phyloP scores from a whole-genome alignment of 1,140 invertebrate species.

The Drosophila orosa region DNA sequence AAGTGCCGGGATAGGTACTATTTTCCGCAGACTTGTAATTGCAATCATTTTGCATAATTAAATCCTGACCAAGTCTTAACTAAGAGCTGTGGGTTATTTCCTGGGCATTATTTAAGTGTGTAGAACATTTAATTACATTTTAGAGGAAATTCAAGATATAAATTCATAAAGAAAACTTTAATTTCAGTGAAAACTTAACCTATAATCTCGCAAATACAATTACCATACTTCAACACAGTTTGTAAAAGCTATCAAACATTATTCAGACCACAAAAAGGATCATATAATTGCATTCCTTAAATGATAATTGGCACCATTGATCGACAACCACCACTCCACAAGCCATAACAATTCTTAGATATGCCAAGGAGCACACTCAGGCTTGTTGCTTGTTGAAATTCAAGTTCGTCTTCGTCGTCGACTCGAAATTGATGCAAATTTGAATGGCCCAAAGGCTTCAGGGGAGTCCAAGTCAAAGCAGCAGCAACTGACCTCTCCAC shows the following conservation, averaged over 20 bases:
- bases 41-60: slow-evolving; percentile 12
- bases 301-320: slow-evolving; percentile 35
- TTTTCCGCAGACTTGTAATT: slow-evolving; percentile 1
- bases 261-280: slow-evolving; percentile 1
- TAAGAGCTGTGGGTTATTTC: background rate
- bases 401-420: slow-evolving; percentile 39
- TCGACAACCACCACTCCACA: slow-evolving; percentile 4
- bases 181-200: background rate
- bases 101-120: background rate
- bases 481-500: slow-evolving; percentile 57
- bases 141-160: background rate
- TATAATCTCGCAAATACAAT: background rate
- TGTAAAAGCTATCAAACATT: background rate
- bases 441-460: slow-evolving; percentile 23
- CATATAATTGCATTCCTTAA: background rate
- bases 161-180: fast-evolving
- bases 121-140: too few relatives aligned
- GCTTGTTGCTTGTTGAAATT: slow-evolving; percentile 6
- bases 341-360: slow-evolving; percentile 24
- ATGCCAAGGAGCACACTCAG: slow-evolving; percentile 18
- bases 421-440: slow-evolving; percentile 59
- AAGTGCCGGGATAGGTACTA: background rate
- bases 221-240: background rate
- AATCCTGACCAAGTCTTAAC: background rate
- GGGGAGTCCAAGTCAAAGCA: slow-evolving; percentile 6